Conservation (phyloP, 1,140 invertebrate genomes). For the Diorhabda sublineata region DNA sequence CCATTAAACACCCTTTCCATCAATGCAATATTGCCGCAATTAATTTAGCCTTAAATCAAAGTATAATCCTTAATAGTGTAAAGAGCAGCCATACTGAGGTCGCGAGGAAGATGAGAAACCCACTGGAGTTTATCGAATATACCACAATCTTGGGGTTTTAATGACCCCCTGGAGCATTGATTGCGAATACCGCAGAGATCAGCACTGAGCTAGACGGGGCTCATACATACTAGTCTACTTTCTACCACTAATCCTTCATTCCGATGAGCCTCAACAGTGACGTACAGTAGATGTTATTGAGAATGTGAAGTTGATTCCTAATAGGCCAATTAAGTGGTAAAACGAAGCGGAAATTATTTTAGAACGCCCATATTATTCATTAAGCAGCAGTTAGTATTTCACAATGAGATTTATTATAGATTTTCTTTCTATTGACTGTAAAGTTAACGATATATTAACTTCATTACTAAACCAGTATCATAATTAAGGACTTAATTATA, state of each 20-base stretch:
- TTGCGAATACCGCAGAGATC: conserved; percentile 1
- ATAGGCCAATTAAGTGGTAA: conserved; percentile 2
- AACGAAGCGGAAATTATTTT: conserved; percentile 1
- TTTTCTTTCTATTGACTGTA: too few species aligned
- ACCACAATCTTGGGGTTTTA: conserved; percentile 1
- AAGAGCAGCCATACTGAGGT: neutral
- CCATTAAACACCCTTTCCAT: neutral
- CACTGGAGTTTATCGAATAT: conserved; percentile 2
- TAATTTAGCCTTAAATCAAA: conserved; percentile 3
- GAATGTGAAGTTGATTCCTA: neutral
- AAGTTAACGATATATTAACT: too few species aligned
- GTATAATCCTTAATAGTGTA: conserved; percentile 2
- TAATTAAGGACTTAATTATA: too few species aligned
- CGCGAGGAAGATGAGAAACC: conserved; percentile 1
- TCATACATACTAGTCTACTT: neutral
- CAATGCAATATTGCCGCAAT: neutral
- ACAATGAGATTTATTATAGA: too few species aligned
- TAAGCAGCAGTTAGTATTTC: neutral
- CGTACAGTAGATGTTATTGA: neutral
- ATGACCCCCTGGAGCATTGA: neutral
- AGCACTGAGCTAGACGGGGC: neutral
- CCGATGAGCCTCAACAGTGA: neutral
- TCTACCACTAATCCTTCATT: neutral
- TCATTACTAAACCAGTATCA: too few species aligned
- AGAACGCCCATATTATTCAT: neutral